Evolutionary conservation across 2,888 invertebrate species (phyloP).

Genomic region (Morinoia aosen): DNA sequence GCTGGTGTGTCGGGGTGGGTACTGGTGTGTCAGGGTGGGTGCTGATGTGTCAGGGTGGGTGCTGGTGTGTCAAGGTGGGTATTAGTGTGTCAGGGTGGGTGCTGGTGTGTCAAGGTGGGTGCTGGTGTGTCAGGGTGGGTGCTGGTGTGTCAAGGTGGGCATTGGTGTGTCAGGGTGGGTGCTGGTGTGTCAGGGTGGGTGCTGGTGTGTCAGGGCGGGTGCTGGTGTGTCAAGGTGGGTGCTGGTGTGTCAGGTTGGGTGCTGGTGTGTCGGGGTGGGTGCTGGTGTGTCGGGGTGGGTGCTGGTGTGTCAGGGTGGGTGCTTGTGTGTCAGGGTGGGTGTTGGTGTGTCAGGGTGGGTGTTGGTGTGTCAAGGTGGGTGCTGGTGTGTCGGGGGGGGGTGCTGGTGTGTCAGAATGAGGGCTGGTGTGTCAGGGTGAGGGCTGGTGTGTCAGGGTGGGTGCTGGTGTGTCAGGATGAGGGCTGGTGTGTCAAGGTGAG

Average conservation of each 20-base stretch:
- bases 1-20: not conserved
- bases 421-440: not conserved
- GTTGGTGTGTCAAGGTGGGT: not conserved
- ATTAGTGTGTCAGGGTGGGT: not conserved
- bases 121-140: not conserved
- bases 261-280: not conserved
- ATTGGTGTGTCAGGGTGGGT: not conserved
- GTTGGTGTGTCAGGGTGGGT: not conserved
- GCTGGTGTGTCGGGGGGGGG: not conserved
- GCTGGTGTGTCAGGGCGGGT: not conserved
- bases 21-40: not conserved
- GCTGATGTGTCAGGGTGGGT: not conserved
- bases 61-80: not conserved
- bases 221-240: not conserved
- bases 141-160: not conserved
- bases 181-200: not conserved
- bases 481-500: not conserved
- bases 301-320: not conserved
- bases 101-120: constrained; percentile 84
- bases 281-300: not conserved
- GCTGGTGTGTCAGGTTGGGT: not conserved
- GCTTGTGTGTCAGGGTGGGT: not conserved
- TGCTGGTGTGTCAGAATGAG: constrained; percentile 84
- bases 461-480: not conserved
- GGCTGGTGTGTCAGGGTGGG: not conserved